Evolutionary conservation across 1,140 invertebrate species (phyloP), one percentile per base, ranked within the genome.

Genomic region (Agrilus planipennis): DNA sequence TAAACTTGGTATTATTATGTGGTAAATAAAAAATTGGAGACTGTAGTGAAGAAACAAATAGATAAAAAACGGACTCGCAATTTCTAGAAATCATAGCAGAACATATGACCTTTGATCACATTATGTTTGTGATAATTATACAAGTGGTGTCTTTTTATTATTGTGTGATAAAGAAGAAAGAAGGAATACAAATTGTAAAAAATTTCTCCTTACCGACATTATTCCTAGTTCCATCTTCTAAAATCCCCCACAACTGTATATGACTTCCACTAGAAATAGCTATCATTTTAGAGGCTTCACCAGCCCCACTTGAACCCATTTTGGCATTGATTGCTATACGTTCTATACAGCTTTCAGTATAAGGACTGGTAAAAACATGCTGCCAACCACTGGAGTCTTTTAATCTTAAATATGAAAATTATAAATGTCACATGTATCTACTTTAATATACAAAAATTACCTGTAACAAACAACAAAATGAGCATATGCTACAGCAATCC

Each of bases 351-450:
- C 76, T 75, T 47, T 94, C 89, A 54, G 94, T 86, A 48, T 89
- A 79, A 1, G 90, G 87, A 53, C 89, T 93, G 21, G 86, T 91
- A 64, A 95, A 97, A 4, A 89, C 82, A 49, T 88, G 76, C 53
- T 94, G 89, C 92, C 93, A 97, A 7, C 92, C 92, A 51, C 81
- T 86, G 0, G 89, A 90, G 60, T 97, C 93, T 65, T 93, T 95
- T 47, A 95, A 75, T 59, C 89, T 87, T 53, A 29, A 70, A 57
- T 47, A 34, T 34, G 3, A 29, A n/a, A n/a, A 31, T 27, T 14
- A 20, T 10, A 40, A 31, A 19, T 40, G 21, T 4, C 14, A 19
- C 30, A 29, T 15, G 2, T 20, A 18, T 31, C 23, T 7, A 6
- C 15, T 12, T 31, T 31, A 29, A 31, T 19, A 31, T 22, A 25